Evolutionary conservation across 2,888 invertebrate genomes (phyloP), one percentile per base, ranked within the genome.

Genomic region (Lithosia quadra): DNA sequence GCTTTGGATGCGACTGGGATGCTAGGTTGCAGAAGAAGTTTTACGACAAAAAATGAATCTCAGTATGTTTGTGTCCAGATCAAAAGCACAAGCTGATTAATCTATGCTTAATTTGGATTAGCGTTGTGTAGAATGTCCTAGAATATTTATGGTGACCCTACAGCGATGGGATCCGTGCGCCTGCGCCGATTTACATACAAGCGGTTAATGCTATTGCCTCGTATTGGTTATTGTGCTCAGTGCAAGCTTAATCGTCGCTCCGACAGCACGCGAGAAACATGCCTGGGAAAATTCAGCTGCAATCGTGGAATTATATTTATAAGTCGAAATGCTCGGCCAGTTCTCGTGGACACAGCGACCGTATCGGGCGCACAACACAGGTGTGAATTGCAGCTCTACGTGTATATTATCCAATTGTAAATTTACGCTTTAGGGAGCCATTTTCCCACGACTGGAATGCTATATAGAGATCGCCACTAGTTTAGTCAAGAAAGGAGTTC

Each of bases 151-250:
- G 69, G 77, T 18, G 21, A 11, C 43, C 53, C 65, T 68, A 72
- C 60, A 21, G 53, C 70, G 69, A 70, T 68, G 69, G 63, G 77
- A 76, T 78, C 67, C 58, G 43, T 67, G 72, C 77, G 79, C 72
- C 53, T 74, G 77, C 71, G 71, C 70, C 72, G 71, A 79, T 79
- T 79, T 78, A 79, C 79, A 79, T 79, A 79, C 76, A 78, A 74
- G 69, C 71, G 71, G 62, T 65, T 77, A 74, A 79, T 77, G 72
- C 74, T 79, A 63, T 70, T 63, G 71, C 67, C 59, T 67, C 68
- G 72, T 71, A 79, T 79, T 79, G 79, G 72, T 76, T 69, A 79
- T 77, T 79, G 77, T 79, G 71, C 60, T 59, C 64, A 57, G 62
- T 62, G 39, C 53, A 15, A 66, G 74, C 72, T 62, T 77, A 77